Conservation (phyloP, 2,113 vertebrate genomes). For the Podarcis raffonei region DNA sequence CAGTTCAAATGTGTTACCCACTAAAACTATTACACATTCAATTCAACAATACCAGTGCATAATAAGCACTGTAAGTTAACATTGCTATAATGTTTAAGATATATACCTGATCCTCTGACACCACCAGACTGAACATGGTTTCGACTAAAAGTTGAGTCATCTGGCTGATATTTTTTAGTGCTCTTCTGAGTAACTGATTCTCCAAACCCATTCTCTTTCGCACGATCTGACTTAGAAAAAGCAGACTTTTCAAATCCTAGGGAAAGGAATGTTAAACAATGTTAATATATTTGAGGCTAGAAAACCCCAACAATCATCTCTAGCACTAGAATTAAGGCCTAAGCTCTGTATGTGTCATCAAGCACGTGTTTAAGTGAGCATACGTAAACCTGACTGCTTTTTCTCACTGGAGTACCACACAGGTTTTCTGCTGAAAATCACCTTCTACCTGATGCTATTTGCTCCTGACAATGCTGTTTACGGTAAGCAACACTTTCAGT, state of each 20-base stretch:
- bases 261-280: constrained; percentile 45
- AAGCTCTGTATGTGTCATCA: too few species aligned
- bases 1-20: background rate
- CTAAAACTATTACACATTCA: background rate
- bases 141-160: constrained; percentile 77
- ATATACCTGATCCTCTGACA: constrained; percentile 84
- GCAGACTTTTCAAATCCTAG: constrained; percentile 70
- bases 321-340: background rate
- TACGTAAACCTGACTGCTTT: too few species aligned
- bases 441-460: too few species aligned
- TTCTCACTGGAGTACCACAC: too few species aligned
- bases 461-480: too few species aligned
- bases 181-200: constrained; percentile 73
- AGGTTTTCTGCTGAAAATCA: too few species aligned
- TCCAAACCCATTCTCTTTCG: constrained; percentile 82
- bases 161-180: constrained; percentile 73
- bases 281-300: constrained; percentile 17
- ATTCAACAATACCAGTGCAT: background rate
- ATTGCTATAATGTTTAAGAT: background rate
- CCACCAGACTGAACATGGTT: constrained; percentile 80
- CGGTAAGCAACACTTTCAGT: too few species aligned
- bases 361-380: too few species aligned
- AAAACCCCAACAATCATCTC: background rate
- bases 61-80: background rate
- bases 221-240: constrained; percentile 75